phyloP scores from a whole-genome alignment of 2,797 vertebrate genomes.

The Anguilla anguilla region DNA sequence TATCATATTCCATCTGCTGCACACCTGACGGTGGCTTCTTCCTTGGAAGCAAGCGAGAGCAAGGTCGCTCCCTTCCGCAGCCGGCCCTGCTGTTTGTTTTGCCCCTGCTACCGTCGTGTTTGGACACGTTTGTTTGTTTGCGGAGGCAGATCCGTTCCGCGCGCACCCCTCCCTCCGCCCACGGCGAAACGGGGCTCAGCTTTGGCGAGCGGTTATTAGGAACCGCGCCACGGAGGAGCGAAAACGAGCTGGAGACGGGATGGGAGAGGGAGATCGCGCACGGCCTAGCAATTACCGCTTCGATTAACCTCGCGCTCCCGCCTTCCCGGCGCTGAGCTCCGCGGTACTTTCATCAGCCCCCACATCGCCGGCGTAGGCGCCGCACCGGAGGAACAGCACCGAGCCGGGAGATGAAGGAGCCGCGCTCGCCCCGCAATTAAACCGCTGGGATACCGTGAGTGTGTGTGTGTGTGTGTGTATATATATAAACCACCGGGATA shows the following conservation, averaged over 20 bases:
- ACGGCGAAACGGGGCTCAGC: not conserved
- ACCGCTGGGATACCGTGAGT: conserved; percentile 74
- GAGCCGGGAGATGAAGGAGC: conserved; percentile 63
- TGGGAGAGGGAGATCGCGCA: conserved; percentile 60
- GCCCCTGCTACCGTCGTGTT: not conserved
- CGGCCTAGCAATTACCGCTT: conserved; percentile 65
- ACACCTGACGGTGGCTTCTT: not conserved
- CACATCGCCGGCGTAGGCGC: not conserved
- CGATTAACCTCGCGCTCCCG: conserved; percentile 32
- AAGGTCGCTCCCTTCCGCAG: not conserved
- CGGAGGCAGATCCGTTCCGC: not conserved
- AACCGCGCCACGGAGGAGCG: conserved; percentile 40
- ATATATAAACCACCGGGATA: conserved; percentile 58
- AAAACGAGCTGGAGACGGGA: conserved; percentile 52
- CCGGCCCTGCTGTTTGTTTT: not conserved
- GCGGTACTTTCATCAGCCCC: conserved; percentile 32
- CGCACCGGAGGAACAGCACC: conserved; percentile 18
- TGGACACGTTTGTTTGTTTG: not conserved
- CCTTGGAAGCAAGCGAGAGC: not conserved
- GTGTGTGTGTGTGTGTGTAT: not conserved
- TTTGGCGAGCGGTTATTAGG: not conserved
- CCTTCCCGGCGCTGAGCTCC: conserved; percentile 22
- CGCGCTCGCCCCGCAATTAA: conserved; percentile 54
- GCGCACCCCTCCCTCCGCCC: not conserved
- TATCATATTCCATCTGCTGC: not conserved